Base-by-base conservation (phyloP, 2,888 invertebrate species). In the Eilema sororculum region DNA sequence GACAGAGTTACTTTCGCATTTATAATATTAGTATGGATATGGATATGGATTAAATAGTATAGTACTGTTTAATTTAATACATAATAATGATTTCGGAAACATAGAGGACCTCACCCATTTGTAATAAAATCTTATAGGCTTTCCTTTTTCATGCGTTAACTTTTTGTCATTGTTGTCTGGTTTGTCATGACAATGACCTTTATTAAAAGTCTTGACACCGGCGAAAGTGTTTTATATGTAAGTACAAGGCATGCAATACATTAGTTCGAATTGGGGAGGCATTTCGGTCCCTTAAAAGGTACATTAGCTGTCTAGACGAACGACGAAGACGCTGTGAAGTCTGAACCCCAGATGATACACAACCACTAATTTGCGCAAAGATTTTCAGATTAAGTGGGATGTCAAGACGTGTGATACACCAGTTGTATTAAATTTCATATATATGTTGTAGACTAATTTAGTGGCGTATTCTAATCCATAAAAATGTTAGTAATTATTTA, bases 271-370 rank as follows among this genome's bases (percentile, higher is more conserved):
- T 73, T 80, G 65, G 77, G 69, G 66, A 52, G 72, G 74, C 71
- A 69, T 68, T 72, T 79, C 69, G 76, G 75, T 75, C 63, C 71
- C 72, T 67, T 68, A 46, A 1, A 20, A 46, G 74, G 78, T 78
- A 81, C 81, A 83, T 82, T 78, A 76, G 59, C 80, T 78, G 84
- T 86, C 86, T 86, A 85, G 83, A 84, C 84, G 73, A 75, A 81
- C n/a, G 52, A 52, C 52, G 52, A 52, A 80, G 75, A 77, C 69
- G 71, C 76, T 72, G 65, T 80, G 2, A 52, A 52, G 20, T 52
- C n/a, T 52, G 77, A 82, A 80, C 74, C 69, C 65, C 61, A 52
- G 71, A 65, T 68, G 57, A 62, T 67, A 68, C 60, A 72, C 70
- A 65, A 71, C 73, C 79, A 63, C 80, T 76, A 78, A 82, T 84